Base-by-base conservation (phyloP, 2,113 vertebrate species). In the Phaethon lepturus region DNA sequence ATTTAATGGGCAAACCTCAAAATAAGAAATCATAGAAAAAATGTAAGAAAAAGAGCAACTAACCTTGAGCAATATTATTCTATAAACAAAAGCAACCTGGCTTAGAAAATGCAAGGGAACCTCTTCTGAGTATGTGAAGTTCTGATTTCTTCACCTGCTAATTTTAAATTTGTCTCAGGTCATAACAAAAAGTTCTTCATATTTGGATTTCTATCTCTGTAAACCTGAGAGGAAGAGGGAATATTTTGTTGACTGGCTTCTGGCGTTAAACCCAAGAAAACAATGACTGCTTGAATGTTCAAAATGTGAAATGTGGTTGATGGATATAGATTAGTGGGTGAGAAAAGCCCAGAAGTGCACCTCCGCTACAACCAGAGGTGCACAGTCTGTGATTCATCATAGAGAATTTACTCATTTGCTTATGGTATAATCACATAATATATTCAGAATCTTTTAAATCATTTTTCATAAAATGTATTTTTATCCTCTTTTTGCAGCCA, bases 401-500 rank as follows among this genome's bases (percentile, higher is more conserved):
- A 53, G 29, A 45, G 22, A 59, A 23, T 72, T 77, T 81, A 63
- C 9, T 84, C 17, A 38, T 62, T 90, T 90, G 2, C 17, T 74
- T 80, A 7, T 42, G 19, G 7, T 17, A 29, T 62, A 80, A 73
- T 42, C 7, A 49, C n/a, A 16, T 15, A 22, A 66, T 53, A 24
- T 42, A 28, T 52, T 88, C 62, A 69, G 35, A 95, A 69, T 67
- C 4, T 77, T 83, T 53, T 13, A 14, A 77, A 80, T 26, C 53
- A 28, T 13, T 86, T 90, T 50, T 73, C 7, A 38, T 93, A 69
- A 96, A 53, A 50, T 75, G 42, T 28, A 47, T 75, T 83, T 81
- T 78, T 91, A 73, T 91, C 35, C n/a, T 83, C 87, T 98, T 91
- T 93, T 98, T 95, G 62, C 96, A 99, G 99, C 98, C 99, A 99